Base-by-base conservation (phyloP, 1,140 invertebrate species). In the Thaumatotibia leucotreta region DNA sequence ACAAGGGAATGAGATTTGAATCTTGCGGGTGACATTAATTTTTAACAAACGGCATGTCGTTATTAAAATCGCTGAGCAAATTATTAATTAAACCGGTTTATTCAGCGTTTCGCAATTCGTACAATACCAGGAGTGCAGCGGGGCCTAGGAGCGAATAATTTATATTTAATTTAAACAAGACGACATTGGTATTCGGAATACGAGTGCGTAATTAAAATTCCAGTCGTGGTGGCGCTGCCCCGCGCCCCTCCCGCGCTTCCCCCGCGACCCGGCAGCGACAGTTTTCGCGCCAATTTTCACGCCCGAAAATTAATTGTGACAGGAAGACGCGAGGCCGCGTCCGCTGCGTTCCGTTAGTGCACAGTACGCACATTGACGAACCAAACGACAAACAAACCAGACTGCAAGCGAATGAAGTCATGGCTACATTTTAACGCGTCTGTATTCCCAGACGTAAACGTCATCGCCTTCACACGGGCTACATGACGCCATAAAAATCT, bases 171-270 rank as follows among this genome's bases (percentile, higher is more conserved):
- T 89, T 91, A 86, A 89, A 87, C 86, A 88, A 89, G 87, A 89
- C 85, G 87, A 89, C 87, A 89, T 91, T 86, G 88, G 86, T 89
- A 91, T 91, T 89, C 88, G 86, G 79, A 86, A 88, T 88, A 84
- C 88, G 88, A 87, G 84, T 87, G 84, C 88, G 88, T 91, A 91
- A 91, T 91, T 91, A 91, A 91, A 91, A 91, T 91, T 91, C 88
- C 86, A 85, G 81, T 82, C 86, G 85, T 80, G 83, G 83, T 79
- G 76, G 80, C 70, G 67, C 67, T 64, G 58, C 64, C 63, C 50
- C 65, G 61, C 67, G 58, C 31, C 73, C 54, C 65, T 63, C 69
- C 62, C 62, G 65, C 67, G 23, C 63, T 8, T 24, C 50, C 17
- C 17, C 69, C 69, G 63, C 73, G 70, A 67, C 73, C 76, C 74